These are phyloP conservation scores for Orestias chungarensis DNA, from an alignment of 2,797 vertebrate species.

Conservation along the genomic window DNA sequence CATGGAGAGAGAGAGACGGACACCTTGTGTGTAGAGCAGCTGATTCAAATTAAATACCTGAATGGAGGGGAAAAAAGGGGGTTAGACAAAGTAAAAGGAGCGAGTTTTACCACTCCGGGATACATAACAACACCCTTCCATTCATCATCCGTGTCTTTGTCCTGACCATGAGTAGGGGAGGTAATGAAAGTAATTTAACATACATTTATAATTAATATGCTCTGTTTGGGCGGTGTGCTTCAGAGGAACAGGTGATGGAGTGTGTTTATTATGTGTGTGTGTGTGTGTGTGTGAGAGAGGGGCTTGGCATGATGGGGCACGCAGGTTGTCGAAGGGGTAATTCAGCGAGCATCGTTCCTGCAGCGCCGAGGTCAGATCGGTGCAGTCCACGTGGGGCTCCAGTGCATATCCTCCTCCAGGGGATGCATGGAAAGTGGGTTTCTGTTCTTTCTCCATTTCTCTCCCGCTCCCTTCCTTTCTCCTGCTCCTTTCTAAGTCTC, in stretches of 20 bases:
- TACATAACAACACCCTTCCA: constrained; percentile 74
- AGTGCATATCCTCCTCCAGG: constrained; percentile 48
- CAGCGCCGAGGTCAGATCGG: constrained; percentile 51
- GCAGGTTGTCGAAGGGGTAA: constrained; percentile 68
- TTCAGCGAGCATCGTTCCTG: constrained; percentile 71
- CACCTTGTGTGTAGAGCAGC: constrained; percentile 9
- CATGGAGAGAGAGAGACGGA: constrained; percentile 11
- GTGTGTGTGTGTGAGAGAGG: constrained; percentile 66
- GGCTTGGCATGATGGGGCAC: constrained; percentile 60
- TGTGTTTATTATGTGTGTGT: constrained; percentile 80
- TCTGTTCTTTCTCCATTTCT: constrained; percentile 49
- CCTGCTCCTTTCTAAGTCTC: constrained; percentile 41
- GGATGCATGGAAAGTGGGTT: constrained; percentile 49
- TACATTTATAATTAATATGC: constrained; percentile 97
- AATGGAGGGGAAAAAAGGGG: constrained; percentile 17
- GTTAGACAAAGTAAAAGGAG: constrained; percentile 58
- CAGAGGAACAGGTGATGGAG: constrained; percentile 82
- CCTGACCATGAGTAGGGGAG: constrained; percentile 77
- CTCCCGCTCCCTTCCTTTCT: constrained; percentile 17
- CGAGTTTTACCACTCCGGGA: constrained; percentile 70
- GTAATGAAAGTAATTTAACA: constrained; percentile 97
- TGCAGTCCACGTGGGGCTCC: constrained; percentile 69
- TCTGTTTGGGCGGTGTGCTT: constrained; percentile 79
- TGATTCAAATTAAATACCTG: constrained; percentile 52
- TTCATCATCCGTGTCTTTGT: constrained; percentile 80